Evolutionary conservation across 2,888 invertebrate genomes (phyloP), one percentile per base, ranked within the genome.

Genomic region (Sussaba pulchella): DNA sequence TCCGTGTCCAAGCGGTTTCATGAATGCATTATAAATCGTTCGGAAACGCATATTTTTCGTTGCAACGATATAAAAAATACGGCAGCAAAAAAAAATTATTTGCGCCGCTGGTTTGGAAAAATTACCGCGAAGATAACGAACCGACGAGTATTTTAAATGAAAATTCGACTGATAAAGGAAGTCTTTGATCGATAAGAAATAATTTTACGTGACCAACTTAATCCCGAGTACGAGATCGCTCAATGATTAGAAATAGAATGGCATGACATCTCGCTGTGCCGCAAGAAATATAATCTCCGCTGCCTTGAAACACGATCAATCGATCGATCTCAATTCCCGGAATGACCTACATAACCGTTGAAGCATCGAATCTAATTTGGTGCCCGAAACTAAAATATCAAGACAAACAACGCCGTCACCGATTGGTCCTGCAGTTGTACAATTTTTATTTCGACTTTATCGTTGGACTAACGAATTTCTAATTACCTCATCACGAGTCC

Each of bases 311-410:
- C 39, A 31, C 36, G 50, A 67, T 67, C 66, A 50, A 67, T 67
- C 50, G 50, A 67, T 43, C 41, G 43, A 43, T 50, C 66, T 36
- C 50, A 52, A 67, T 67, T 47, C 36, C 66, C 54, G 57, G 45
- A 57, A 61, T 66, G 74, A 74, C 74, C 74, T 66, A 74, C 57
- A 66, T 66, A 41, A 54, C 64, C 36, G 50, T 57, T 47, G 47
- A 36, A 66, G 45, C 74, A 31, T 63, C 57, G 66, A 45, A n/a
- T 74, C 57, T 57, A 74, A 74, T 74, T 74, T 66, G 24, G 66
- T 66, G 54, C 17, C 45, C 66, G 57, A 66, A 74, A 74, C 47
- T 66, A 45, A 57, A 66, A 54, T 43, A 52, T 50, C 41, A 45
- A 12, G 45, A 36, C 45, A 47, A 59, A 59, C 59, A 45, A 70